Base-by-base conservation (phyloP, 1,140 invertebrate genomes). In the Nymphalis io region DNA sequence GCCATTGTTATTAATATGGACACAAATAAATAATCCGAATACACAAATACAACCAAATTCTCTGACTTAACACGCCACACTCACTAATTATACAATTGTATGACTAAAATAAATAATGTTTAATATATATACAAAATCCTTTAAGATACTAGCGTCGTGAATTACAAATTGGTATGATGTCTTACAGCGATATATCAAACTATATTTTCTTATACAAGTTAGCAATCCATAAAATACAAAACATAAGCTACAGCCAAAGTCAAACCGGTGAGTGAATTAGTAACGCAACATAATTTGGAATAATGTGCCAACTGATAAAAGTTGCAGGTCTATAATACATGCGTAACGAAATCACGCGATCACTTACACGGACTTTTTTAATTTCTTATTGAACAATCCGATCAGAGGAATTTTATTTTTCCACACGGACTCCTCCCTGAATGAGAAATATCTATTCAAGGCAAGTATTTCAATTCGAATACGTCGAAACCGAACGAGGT, bases 371-470 rank as follows among this genome's bases (percentile, higher is more conserved):
- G 80, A 73, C 72, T 77, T 81, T 76, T 76, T 82, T 70, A 82
- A 75, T 77, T 83, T 87, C 82, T 83, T 83, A 87, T 73, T 81
- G 75, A 79, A 87, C 58, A 83, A 76, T 71, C 83, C 77, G 67
- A 82, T 74, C 75, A 87, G 80, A 59, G 87, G 87, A 53, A 87
- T 78, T 72, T 75, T 80, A 78, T 80, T 76, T 61, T 79, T 72
- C 72, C 74, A 80, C 82, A 70, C 59, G 69, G 76, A 75, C 74
- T 73, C 74, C 66, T 82, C 73, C 84, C 85, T 88, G 83, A 68
- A 80, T 80, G 40, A 77, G 60, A 82, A 78, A 80, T 48, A 20
- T 63, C 60, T 69, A 69, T 27, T 23, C 51, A 55, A 55, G 8
- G 51, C 8, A 15, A 27, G 23, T 55, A 13, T 27, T 55, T 18